Evolutionary conservation across 37 sponge, comb jelly and placozoan genomes (phyloP), one percentile per base, ranked within the genome.

Genomic region (Aplysina aerophoba): DNA sequence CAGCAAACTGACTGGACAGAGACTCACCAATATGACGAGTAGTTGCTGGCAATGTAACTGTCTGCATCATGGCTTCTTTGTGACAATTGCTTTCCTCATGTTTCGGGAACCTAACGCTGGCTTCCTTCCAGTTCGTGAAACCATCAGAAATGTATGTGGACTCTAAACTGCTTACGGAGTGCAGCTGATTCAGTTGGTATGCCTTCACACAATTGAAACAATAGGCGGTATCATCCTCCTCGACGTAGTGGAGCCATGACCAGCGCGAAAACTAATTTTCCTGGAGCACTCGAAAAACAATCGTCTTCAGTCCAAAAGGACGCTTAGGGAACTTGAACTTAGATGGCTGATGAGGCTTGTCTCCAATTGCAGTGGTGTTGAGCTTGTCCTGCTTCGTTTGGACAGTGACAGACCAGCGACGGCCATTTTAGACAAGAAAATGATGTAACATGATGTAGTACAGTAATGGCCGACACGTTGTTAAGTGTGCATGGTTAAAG

Each of bases 61-160:
- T 71, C 73, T 71, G 8, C 13, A 71, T 28, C 15, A 73, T 55
- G 22, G 91, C 87, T 64, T 81, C 80, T 38, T 28, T 73, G 81
- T 87, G 88, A 64, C 81, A 87, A 16, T 57, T 53, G 83, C 85
- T 81, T 16, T 13, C 24, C 54, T 87, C 81, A 37, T 87, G 87
- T 54, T 86, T 86, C 64, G 61, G 80, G 72, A 86, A 86, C 56
- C 65, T 8, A 25, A 37, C 55, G 22, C 82, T 89, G 27, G 75
- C 87, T 81, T 91, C 81, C 73, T 91, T 87, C 88, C 88, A 91
- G 61, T 86, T 87, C 19, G 41, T 59, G 58, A 84, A 91, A 13
- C 91, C 85, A 33, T 34, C 69, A 13, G 81, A 55, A 75, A 74
- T 67, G 30, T 75, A 73, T 25, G 16, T 33, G 36, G 73, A 27